Percentiles rank a stretch among this genome's conserved stretches.
These are phyloP conservation scores for Mus spretus DNA, from an alignment of 2,797 vertebrate species.

Conservation along the genomic window DNA sequence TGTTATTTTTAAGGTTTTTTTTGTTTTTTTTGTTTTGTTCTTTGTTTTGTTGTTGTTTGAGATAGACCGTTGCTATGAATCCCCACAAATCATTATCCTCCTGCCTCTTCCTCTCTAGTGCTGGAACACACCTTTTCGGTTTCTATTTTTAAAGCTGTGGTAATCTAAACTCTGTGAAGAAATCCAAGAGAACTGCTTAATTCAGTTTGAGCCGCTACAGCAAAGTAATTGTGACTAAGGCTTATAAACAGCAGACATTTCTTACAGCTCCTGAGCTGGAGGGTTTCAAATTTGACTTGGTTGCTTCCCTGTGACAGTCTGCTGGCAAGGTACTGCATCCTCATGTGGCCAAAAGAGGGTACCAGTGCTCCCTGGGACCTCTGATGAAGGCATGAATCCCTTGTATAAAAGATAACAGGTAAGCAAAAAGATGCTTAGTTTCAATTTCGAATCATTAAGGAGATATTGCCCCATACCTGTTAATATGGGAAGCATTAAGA, in stretches of 20 bases:
- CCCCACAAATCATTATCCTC: background rate
- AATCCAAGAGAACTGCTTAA: background rate
- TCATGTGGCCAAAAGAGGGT: background rate
- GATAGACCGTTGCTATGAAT: background rate
- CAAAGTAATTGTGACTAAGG: background rate
- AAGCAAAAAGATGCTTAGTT: background rate
- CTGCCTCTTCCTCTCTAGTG: background rate
- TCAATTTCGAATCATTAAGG: background rate
- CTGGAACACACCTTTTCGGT: background rate
- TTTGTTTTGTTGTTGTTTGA: background rate
- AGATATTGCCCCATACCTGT: too few species aligned
- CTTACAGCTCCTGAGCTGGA: background rate
- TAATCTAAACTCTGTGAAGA: constrained; percentile 54
- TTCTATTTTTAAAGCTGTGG: constrained; percentile 13
- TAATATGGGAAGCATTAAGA: background rate
- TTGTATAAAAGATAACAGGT: background rate
- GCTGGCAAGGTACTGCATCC: too few species aligned
- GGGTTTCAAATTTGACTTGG: background rate
- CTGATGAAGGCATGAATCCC: background rate
- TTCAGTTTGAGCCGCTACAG: background rate
- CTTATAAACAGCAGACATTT: background rate
- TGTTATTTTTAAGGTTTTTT: background rate
- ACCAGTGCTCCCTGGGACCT: background rate
- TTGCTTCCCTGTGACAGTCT: background rate
- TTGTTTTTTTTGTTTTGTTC: background rate